phyloP scores from a whole-genome alignment of 1,140 invertebrate species.

The Zaprionus davidi region DNA sequence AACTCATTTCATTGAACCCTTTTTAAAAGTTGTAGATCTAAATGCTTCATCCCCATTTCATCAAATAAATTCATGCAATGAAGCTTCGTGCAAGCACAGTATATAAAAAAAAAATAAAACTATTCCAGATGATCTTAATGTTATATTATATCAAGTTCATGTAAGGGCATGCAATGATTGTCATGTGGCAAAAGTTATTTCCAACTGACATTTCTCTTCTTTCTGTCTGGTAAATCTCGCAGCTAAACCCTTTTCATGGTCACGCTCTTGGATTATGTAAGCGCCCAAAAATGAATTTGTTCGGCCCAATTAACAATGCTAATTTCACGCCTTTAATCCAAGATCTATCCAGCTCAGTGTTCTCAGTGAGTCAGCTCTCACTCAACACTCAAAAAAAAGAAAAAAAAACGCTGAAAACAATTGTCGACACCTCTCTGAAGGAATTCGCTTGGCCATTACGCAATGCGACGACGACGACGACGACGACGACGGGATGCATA shows the following conservation, averaged over 20 bases:
- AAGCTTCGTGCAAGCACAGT: too few relatives aligned
- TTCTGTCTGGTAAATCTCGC: conserved; percentile 21
- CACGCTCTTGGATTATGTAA: conserved; percentile 70
- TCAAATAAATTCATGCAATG: too few relatives aligned
- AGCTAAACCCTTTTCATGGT: conserved; percentile 73
- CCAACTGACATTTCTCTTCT: not conserved
- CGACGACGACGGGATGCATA: conserved; percentile 40
- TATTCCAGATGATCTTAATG: not conserved
- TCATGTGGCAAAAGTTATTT: not conserved
- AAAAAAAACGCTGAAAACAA: conserved; percentile 1
- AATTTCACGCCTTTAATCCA: conserved; percentile 51
- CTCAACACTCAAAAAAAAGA: not conserved
- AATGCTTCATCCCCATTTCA: too few relatives aligned
- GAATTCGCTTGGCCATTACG: conserved; percentile 65
- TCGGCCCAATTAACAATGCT: conserved; percentile 52
- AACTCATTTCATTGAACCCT: too few relatives aligned
- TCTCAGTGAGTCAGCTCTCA: conserved; percentile 42
- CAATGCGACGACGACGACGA: conserved; percentile 27
- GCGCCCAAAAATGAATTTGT: conserved; percentile 39
- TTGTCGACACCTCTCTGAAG: conserved; percentile 49
- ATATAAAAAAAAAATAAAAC: too few relatives aligned
- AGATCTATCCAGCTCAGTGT: conserved; percentile 15
- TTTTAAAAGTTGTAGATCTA: too few relatives aligned
- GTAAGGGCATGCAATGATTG: not conserved
- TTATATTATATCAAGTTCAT: not conserved